Percentiles rank a stretch among this genome's conserved stretches.
Evolutionary conservation across 2,797 vertebrate genomes (phyloP).

Genomic region (Serranus cabrilla): DNA sequence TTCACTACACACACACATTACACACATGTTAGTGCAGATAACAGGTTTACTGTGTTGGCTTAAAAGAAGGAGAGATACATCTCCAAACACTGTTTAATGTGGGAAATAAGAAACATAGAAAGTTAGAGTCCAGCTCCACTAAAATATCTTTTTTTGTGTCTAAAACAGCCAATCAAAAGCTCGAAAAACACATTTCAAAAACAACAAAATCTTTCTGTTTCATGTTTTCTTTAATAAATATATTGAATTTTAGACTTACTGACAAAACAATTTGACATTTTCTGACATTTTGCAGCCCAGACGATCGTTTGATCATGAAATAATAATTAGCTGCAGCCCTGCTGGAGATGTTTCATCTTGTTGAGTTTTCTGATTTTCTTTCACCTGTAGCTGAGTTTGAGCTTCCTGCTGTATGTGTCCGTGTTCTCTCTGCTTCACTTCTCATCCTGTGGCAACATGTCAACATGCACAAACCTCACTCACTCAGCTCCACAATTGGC

Average conservation of each 20-base stretch:
- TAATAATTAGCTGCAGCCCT: background rate
- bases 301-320: background rate
- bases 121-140: too few species aligned
- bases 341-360: background rate
- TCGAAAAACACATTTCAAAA: background rate
- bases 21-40: background rate
- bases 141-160: too few species aligned
- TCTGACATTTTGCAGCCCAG: background rate
- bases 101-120: too few species aligned
- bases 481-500: slow-evolving; percentile 53
- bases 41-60: background rate
- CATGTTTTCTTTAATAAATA: background rate
- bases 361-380: background rate
- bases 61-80: background rate
- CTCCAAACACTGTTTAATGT: too few species aligned
- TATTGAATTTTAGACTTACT: background rate
- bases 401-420: slow-evolving; percentile 1
- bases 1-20: background rate
- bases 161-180: too few species aligned
- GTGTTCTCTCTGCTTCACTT: slow-evolving; percentile 23
- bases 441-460: slow-evolving; percentile 45
- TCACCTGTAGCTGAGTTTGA: background rate
- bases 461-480: slow-evolving; percentile 50
- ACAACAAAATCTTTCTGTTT: background rate
- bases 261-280: background rate